These are phyloP conservation scores for Gastrophysa polygoni DNA, from an alignment of 2,888 invertebrate species.

Conservation along the genomic window DNA sequence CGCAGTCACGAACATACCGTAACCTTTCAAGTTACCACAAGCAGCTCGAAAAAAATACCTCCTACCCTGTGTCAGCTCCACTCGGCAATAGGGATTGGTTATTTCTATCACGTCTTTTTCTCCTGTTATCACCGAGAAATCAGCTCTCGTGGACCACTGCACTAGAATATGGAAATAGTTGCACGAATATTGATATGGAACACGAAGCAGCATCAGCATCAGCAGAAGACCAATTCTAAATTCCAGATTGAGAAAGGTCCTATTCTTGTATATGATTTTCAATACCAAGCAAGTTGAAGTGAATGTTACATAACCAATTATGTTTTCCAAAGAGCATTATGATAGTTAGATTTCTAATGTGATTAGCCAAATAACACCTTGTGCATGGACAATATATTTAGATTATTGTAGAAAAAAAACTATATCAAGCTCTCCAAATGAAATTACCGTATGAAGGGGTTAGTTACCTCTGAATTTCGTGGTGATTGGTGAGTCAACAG, in stretches of 20 bases:
- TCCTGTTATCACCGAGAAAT: slow-evolving; percentile 83
- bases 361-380: too few relatives aligned
- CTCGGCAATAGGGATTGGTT: slow-evolving; percentile 65
- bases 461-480: slow-evolving; percentile 91
- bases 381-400: too few relatives aligned
- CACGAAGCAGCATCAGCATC: too few relatives aligned
- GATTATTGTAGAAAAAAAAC: too few relatives aligned
- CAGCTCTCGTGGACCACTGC: slow-evolving; percentile 90
- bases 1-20: slow-evolving; percentile 77
- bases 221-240: too few relatives aligned
- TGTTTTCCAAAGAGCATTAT: too few relatives aligned
- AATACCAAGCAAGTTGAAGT: too few relatives aligned
- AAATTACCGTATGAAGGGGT: background rate
- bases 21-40: slow-evolving; percentile 94
- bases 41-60: slow-evolving; percentile 89
- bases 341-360: too few relatives aligned
- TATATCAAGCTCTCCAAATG: too few relatives aligned
- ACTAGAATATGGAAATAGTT: slow-evolving; percentile 62
- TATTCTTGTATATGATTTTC: too few relatives aligned
- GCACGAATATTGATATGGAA: background rate
- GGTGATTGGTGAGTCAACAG: slow-evolving; percentile 76
- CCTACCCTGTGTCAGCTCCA: slow-evolving; percentile 82
- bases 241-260: too few relatives aligned
- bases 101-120: slow-evolving; percentile 77
- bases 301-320: too few relatives aligned